A percentile compares a stretch with the other conserved stretches of the same genome.
Evolutionary conservation across 2,797 vertebrate species (phyloP).

Genomic region (Luscinia megarhynchos): DNA sequence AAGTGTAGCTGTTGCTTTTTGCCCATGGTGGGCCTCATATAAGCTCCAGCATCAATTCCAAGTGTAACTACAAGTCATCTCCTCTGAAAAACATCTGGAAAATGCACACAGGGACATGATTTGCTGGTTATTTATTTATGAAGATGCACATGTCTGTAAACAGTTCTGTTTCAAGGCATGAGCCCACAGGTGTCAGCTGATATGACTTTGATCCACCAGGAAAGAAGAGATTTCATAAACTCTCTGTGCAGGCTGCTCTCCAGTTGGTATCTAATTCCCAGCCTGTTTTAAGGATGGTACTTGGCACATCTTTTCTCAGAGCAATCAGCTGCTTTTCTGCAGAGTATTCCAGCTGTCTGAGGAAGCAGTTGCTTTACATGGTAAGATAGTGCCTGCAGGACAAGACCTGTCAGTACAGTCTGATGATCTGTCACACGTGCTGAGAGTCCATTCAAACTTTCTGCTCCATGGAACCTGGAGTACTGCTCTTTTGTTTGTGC

Average conservation of each 20-base stretch:
- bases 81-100: not conserved
- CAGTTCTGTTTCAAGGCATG: not conserved
- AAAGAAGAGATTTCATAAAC: not conserved
- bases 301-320: not conserved
- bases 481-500: not conserved
- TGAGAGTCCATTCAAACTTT: not conserved
- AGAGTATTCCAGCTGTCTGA: not conserved
- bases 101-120: not conserved
- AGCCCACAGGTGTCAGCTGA: not conserved
- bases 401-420: not conserved
- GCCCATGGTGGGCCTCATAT: not conserved
- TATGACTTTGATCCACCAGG: not conserved
- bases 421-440: fast-evolving
- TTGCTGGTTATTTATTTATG: not conserved
- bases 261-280: not conserved
- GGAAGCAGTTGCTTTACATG: not conserved
- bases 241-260: not conserved
- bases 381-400: not conserved
- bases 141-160: not conserved
- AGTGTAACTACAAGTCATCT: not conserved
- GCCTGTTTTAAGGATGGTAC: not conserved
- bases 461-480: not conserved
- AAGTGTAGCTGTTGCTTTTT: not conserved
- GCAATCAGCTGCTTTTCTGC: not conserved
- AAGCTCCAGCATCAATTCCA: not conserved